Percentiles rank a stretch among this genome's conserved stretches.
These are phyloP conservation scores for Poecilus cupreus DNA, from an alignment of 2,888 invertebrate genomes.

Conservation along the genomic window DNA sequence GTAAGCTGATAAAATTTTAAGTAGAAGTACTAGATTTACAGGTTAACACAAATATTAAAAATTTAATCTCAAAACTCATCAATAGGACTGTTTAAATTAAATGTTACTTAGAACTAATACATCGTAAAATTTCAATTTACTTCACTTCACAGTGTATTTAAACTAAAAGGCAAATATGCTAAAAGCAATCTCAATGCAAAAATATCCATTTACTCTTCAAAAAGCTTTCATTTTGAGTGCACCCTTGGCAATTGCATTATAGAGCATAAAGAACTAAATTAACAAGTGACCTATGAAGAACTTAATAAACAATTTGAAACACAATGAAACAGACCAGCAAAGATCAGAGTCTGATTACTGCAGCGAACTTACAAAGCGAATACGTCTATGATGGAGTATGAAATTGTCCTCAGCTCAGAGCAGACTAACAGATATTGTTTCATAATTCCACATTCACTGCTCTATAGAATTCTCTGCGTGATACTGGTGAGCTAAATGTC, in stretches of 20 bases:
- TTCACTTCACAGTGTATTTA: too few species aligned
- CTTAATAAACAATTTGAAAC: not conserved
- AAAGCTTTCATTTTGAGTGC: not conserved
- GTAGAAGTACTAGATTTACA: too few species aligned
- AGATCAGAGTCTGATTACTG: not conserved
- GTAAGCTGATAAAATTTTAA: too few species aligned
- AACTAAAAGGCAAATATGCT: too few species aligned
- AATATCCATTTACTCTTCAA: too few species aligned
- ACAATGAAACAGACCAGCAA: not conserved
- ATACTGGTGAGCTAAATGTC: conserved; percentile 48
- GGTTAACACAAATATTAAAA: too few species aligned
- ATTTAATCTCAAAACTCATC: too few species aligned
- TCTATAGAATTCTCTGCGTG: conserved; percentile 26
- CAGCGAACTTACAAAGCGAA: not conserved
- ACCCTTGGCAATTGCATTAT: conserved; percentile 23
- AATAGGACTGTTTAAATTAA: too few species aligned
- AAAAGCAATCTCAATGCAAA: too few species aligned
- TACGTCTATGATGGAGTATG: not conserved
- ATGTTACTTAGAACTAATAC: too few species aligned
- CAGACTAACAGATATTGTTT: conserved; percentile 28
- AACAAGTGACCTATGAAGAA: conserved; percentile 29
- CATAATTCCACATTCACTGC: conserved; percentile 45
- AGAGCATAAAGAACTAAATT: conserved; percentile 33
- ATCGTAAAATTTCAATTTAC: too few species aligned
- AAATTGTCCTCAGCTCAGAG: conserved; percentile 29